Conservation (phyloP, 2,113 vertebrate genomes). For the Psittacula cyanocephala region DNA sequence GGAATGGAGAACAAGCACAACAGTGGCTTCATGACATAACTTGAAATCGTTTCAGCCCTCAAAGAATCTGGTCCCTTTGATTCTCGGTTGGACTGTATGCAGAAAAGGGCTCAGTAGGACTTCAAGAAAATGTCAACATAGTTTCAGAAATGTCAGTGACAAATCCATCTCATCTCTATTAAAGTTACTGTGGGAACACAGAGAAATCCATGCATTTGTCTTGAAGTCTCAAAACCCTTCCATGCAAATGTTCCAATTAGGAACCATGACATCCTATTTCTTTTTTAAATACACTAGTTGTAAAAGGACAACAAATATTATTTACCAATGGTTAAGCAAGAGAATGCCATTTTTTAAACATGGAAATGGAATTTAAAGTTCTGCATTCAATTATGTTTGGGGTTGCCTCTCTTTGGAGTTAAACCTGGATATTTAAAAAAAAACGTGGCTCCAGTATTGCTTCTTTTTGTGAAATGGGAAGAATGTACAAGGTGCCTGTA, state of each 20-base stretch:
- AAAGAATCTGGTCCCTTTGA: slow-evolving; percentile 20
- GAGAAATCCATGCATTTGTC: not conserved
- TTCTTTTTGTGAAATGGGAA: not conserved
- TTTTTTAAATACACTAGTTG: not conserved
- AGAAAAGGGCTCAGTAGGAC: not conserved
- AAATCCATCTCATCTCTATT: not conserved
- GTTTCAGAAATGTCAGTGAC: not conserved
- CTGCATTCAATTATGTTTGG: slow-evolving; percentile 23
- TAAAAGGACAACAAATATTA: slow-evolving; percentile 50
- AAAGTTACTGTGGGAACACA: not conserved
- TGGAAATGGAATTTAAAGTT: slow-evolving; percentile 16
- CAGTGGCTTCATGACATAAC: not conserved
- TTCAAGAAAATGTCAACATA: not conserved
- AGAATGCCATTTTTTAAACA: slow-evolving; percentile 21
- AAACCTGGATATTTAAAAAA: not conserved
- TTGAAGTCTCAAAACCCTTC: not conserved
- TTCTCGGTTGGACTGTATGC: not conserved
- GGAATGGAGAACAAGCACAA: not conserved
- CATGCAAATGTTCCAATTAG: not conserved
- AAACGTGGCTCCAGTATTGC: not conserved
- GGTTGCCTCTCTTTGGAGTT: slow-evolving; percentile 20
- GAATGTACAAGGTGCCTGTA: not conserved
- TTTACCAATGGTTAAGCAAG: not conserved
- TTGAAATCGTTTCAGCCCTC: not conserved
- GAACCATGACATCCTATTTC: not conserved